A percentile compares a stretch with the other conserved stretches of the same genome.
Evolutionary conservation across 2,113 vertebrate genomes (phyloP).

Genomic region (Xiphophorus maculatus): DNA sequence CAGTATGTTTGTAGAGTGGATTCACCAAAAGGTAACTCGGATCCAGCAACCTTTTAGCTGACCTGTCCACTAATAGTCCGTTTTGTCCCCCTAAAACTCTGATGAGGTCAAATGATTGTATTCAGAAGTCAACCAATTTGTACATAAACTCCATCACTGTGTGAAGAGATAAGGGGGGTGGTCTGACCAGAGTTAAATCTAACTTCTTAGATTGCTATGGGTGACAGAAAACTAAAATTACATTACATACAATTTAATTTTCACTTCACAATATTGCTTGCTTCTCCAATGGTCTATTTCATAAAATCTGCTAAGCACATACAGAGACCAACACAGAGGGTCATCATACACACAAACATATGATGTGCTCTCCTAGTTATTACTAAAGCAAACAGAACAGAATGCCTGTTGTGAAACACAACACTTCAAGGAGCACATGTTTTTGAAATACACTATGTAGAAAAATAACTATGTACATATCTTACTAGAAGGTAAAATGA

Average conservation of each 20-base stretch:
- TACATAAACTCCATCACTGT: background rate
- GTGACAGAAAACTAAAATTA: too few relatives aligned
- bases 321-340: constrained; percentile 14
- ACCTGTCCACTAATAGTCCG: constrained; percentile 45
- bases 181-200: too few relatives aligned
- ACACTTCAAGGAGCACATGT: constrained; percentile 37
- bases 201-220: too few relatives aligned
- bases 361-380: constrained; percentile 65
- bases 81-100: constrained; percentile 22
- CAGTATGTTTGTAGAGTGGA: constrained; percentile 11
- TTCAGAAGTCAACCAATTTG: background rate
- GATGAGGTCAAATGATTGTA: background rate
- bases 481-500: constrained; percentile 71
- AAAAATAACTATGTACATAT: constrained; percentile 68
- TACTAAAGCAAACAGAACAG: constrained; percentile 70
- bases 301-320: background rate
- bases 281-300: background rate
- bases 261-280: background rate
- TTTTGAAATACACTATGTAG: constrained; percentile 23
- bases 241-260: background rate
- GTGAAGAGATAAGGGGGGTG: background rate
- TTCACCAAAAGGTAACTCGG: constrained; percentile 45
- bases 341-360: constrained; percentile 63
- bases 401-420: constrained; percentile 65
- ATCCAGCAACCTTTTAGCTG: constrained; percentile 45